Evolutionary conservation across 2,797 vertebrate genomes (phyloP).

Genomic region (Austrolebias charrua): DNA sequence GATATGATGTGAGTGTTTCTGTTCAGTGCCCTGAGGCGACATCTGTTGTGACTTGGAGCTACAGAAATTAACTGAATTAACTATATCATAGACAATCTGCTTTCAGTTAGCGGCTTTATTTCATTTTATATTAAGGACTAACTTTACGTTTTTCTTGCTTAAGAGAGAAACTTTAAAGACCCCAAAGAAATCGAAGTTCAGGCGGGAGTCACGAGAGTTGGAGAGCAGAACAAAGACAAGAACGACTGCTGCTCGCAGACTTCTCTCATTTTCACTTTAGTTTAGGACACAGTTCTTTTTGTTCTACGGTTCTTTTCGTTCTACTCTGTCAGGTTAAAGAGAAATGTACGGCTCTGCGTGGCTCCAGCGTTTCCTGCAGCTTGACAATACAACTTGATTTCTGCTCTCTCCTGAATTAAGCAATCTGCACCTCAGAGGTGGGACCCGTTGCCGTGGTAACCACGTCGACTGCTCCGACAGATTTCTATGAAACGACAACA

Average conservation of each 20-base stretch:
- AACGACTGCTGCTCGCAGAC: too few species aligned
- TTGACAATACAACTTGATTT: neutral
- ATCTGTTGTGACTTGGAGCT: too few species aligned
- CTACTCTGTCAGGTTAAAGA: neutral
- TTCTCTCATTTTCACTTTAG: too few species aligned
- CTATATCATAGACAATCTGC: too few species aligned
- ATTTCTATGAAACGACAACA: too few species aligned
- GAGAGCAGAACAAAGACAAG: neutral
- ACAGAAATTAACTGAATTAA: too few species aligned
- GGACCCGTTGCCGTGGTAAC: conserved; percentile 2
- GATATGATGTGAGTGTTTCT: too few species aligned
- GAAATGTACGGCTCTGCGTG: too few species aligned
- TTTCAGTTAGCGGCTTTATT: too few species aligned
- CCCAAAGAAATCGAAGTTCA: neutral
- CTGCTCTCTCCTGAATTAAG: neutral
- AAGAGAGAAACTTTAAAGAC: neutral
- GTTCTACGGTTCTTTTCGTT: too few species aligned
- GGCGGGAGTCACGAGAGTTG: neutral
- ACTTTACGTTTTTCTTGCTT: neutral
- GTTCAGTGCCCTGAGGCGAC: too few species aligned
- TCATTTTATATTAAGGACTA: neutral
- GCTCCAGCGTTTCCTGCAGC: neutral
- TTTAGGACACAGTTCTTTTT: neutral
- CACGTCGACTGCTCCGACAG: neutral
- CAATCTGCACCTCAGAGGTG: too few species aligned